Conservation (phyloP, 2,113 vertebrate genomes). For the Sarotherodon lohbergeri region DNA sequence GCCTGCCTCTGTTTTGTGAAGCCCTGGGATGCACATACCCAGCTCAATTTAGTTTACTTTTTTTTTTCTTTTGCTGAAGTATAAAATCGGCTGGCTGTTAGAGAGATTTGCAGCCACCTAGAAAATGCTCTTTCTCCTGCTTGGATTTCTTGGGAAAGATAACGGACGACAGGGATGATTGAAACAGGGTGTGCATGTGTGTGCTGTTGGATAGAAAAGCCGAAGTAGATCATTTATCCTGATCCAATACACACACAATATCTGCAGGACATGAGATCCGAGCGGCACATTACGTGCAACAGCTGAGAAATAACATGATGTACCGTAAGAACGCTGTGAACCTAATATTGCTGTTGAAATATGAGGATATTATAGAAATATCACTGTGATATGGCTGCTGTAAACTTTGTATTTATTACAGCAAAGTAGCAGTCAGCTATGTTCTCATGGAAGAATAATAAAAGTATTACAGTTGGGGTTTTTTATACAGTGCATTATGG, state of each 20-base stretch:
- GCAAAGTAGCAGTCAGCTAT: background rate
- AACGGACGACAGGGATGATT: background rate
- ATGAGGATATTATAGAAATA: background rate
- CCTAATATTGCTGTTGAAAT: background rate
- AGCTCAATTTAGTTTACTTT: background rate
- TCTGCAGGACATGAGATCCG: background rate
- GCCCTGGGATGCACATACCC: background rate
- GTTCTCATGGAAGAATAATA: background rate
- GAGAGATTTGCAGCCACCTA: background rate
- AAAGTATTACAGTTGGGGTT: background rate
- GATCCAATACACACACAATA: background rate
- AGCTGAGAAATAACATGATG: background rate
- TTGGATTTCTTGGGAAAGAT: background rate
- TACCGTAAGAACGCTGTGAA: background rate
- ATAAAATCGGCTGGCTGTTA: background rate
- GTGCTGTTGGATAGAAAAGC: background rate
- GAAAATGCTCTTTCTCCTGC: background rate
- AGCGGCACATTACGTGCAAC: background rate
- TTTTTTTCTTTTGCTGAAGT: background rate
- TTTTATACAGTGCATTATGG: background rate
- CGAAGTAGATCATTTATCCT: background rate
- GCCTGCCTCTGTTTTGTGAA: background rate
- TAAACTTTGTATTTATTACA: background rate
- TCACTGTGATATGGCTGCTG: background rate
- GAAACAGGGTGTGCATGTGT: background rate